Base-by-base conservation (phyloP, 2,888 invertebrate genomes). In the Iphiclides podalirius region DNA sequence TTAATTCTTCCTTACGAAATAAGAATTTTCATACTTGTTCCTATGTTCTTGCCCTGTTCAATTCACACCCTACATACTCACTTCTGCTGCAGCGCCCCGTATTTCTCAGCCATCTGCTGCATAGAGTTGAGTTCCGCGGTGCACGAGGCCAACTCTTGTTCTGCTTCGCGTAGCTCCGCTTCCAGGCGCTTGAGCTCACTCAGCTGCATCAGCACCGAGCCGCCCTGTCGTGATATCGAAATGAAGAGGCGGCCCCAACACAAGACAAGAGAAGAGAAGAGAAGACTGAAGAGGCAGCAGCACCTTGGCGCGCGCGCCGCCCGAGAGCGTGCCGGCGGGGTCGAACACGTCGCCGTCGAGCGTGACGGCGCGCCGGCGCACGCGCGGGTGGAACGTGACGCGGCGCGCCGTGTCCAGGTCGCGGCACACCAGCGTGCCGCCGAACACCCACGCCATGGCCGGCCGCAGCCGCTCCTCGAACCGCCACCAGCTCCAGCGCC, bases 271-370 rank as follows among this genome's bases (percentile, higher is more conserved):
- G 11, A 20, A n/a, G 33, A 8, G 17, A 33, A 3, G 9, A 1
- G 16, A 3, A 11, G 31, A n/a, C 8, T 31, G 36, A 1, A 3
- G 15, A 8, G 20, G 6, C 3, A 20, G 20, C 20, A 20, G 14
- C 81, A 79, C 88, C 77, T 90, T 91, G 3, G 89, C 88, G 33
- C 88, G 71, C 0, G 95, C 91, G 71, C 99, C 99, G 66, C 99
- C 99, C 47, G 96, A 93, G 26, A 99, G 88, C 6, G 94, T 94
- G 62, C 99, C 99, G 42, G 93, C 90, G 0, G 99, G 98, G 82
- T 98, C 97, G 59, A 95, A 94, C 26, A 95, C 92, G 75, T 99
- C 98, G 0, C 99, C 99, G 59, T 96, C 96, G 2, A 96, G 78
- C 0, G 99, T 98, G 14, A 99, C 96, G 67, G 93, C 92, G 54